Base-by-base conservation (phyloP, 2,113 vertebrate genomes). In the Notechis scutatus region DNA sequence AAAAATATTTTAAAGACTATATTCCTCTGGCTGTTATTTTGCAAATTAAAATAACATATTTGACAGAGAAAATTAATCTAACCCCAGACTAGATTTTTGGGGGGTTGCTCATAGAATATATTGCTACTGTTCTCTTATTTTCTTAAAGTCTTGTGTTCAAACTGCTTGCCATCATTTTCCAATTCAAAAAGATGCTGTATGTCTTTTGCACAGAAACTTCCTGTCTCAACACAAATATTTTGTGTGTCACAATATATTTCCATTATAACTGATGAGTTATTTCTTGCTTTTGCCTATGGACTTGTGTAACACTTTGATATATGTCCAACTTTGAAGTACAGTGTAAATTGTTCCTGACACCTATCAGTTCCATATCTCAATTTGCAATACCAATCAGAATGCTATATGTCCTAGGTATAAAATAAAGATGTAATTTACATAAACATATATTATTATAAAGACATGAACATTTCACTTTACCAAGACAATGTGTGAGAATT, bases 21-120 rank as follows among this genome's bases (percentile, higher is more conserved):
- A 94, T 91, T 85, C 42, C 11, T 5, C 87, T 91, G 91, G 90
- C 42, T 94, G 23, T 5, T 69, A 55, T 39, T 18, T 90, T 94
- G 59, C 34, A 55, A 39, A 5, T 87, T 69, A 15, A 2, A 92
- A 81, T 64, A 90, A 45, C 6, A 88, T 14, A 91, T 14, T 23
- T 87, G 26, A 88, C 7, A 92, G 52, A 14, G 61, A 92, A 93
- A 64, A 23, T 91, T 26, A 88, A 18, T 92, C 94, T 92, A 64
- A 29, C 50, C 54, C 20, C 20, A 64, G 4, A 39, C 14, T 85
- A 54, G 2, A 1, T 92, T 10, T 56, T 90, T 92, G 93, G 85
- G 91, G 50, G 50, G 3, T 94, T 24, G n/a, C 23, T 88, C 91
- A 50, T 81, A 1, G 39, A 47, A 92, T 42, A 34, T 90, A 64